Conservation (phyloP, 2,888 invertebrate species). For the Linnaemya tessellans region DNA sequence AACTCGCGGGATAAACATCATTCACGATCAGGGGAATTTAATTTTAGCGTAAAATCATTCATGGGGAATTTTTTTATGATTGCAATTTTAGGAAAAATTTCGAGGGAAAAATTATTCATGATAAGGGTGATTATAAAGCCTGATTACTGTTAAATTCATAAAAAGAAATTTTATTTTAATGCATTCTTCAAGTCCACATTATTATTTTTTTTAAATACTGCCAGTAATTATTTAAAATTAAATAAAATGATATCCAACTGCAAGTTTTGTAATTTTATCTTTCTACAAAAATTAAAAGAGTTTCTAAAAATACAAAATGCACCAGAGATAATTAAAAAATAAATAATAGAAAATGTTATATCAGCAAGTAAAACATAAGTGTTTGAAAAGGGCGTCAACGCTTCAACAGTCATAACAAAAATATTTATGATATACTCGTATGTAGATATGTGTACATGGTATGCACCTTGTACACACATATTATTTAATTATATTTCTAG, state of each 20-base stretch:
- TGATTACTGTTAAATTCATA: too few relatives aligned
- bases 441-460: not conserved
- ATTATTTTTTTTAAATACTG: too few relatives aligned
- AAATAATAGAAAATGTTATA: not conserved
- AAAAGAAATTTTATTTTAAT: too few relatives aligned
- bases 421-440: not conserved
- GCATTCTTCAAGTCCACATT: too few relatives aligned
- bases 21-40: too few relatives aligned
- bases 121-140: too few relatives aligned
- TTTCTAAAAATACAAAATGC: not conserved
- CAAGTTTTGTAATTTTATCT: not conserved
- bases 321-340: not conserved
- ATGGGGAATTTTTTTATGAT: too few relatives aligned
- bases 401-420: not conserved
- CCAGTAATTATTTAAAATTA: too few relatives aligned
- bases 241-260: not conserved
- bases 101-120: too few relatives aligned
- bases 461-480: not conserved
- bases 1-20: too few relatives aligned
- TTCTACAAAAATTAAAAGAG: not conserved
- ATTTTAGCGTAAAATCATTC: too few relatives aligned
- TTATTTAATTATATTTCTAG: conserved; percentile 20
- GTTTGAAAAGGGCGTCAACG: conserved; percentile 44
- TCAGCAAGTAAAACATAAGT: not conserved
- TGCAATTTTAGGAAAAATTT: too few relatives aligned